phyloP scores from a whole-genome alignment of 2,888 invertebrate genomes.

The Dexiosoma caninum region DNA sequence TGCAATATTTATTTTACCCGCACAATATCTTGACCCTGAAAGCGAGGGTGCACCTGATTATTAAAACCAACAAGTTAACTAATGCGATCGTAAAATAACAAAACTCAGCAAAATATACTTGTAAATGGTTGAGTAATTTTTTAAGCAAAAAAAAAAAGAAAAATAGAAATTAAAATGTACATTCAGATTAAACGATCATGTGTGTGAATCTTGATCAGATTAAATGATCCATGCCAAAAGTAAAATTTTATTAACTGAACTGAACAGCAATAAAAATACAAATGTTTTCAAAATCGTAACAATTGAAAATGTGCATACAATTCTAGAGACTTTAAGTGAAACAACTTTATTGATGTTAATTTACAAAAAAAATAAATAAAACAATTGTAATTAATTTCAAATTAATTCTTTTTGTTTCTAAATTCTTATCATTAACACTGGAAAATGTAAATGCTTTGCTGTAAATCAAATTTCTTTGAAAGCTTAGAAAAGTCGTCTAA shows the following conservation, averaged over 20 bases:
- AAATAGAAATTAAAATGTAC: too few species aligned
- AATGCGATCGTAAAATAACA: not conserved
- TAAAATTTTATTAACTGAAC: constrained; percentile 13
- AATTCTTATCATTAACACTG: constrained; percentile 40
- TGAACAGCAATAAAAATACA: not conserved
- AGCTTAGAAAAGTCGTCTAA: not conserved
- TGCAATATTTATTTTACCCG: not conserved
- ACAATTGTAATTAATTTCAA: not conserved
- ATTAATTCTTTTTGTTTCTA: not conserved
- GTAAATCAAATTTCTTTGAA: constrained; percentile 7
- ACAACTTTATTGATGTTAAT: constrained; percentile 29
- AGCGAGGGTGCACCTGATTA: constrained; percentile 43
- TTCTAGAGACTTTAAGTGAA: constrained; percentile 12
- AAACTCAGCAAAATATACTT: not conserved
- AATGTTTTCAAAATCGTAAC: not conserved
- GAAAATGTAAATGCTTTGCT: not conserved
- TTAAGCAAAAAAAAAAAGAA: constrained; percentile 3
- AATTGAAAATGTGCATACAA: constrained; percentile 48
- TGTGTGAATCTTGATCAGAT: constrained; percentile 46
- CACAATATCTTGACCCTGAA: constrained; percentile 55
- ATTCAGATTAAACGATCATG: constrained; percentile 13
- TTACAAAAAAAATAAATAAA: not conserved
- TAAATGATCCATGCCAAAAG: constrained; percentile 52
- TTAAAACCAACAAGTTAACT: constrained; percentile 11
- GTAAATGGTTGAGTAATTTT: constrained; percentile 26